A percentile compares a stretch with the other conserved stretches of the same genome.
phyloP scores from a whole-genome alignment of 2,113 vertebrate genomes.

The Tauraco erythrolophus region DNA sequence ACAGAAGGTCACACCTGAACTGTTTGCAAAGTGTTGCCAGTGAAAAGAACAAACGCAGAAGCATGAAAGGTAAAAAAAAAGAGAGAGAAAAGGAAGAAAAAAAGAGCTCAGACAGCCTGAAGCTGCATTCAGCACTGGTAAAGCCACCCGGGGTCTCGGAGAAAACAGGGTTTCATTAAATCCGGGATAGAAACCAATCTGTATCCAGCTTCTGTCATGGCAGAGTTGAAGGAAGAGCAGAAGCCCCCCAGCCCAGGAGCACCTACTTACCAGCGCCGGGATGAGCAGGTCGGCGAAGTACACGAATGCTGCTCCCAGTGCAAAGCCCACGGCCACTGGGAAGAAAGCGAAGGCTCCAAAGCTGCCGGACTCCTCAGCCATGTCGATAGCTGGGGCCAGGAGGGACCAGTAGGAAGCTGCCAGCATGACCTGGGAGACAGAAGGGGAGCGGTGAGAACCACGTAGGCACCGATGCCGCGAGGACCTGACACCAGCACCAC shows the following conservation, averaged over 20 bases:
- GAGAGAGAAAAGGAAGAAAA: too few species aligned
- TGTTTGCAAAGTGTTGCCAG: neutral
- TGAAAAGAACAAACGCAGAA: neutral
- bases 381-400: slow-evolving; percentile 91
- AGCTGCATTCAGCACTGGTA: neutral
- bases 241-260: neutral
- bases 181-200: neutral
- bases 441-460: neutral
- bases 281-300: slow-evolving; percentile 86
- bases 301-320: slow-evolving; percentile 90
- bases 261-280: slow-evolving; percentile 84
- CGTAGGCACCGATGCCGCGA: accelerated
- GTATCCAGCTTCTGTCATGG: accelerated
- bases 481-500: accelerated
- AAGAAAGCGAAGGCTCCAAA: slow-evolving; percentile 91
- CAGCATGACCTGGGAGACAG: slow-evolving; percentile 89
- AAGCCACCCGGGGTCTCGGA: accelerated
- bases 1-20: slow-evolving; percentile 40
- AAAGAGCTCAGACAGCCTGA: neutral
- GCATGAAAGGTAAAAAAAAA: neutral
- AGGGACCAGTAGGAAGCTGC: slow-evolving; percentile 97
- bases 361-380: slow-evolving; percentile 88
- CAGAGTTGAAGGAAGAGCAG: neutral
- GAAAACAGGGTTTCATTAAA: neutral
- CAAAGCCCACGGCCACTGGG: slow-evolving; percentile 90